Base-by-base conservation (phyloP, 2,113 vertebrate genomes). In the Salvator merianae region DNA sequence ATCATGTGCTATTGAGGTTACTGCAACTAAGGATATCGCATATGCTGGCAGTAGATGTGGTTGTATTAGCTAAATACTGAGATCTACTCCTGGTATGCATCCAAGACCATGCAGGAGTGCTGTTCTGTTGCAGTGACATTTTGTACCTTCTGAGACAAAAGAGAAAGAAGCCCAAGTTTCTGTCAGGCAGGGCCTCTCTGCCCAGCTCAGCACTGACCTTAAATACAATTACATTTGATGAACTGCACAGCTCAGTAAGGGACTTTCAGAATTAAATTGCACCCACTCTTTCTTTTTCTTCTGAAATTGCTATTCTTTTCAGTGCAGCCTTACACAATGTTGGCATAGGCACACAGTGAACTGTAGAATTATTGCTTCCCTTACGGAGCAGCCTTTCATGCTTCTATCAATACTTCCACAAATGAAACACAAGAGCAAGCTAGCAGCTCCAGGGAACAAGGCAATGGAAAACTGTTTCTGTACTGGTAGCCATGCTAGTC, bases 111-210 rank as follows among this genome's bases (percentile, higher is more conserved):
- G 84, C 63, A 87, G 83, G 74, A 84, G 88, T 78, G 83, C 76
- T 82, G 86, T 84, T 88, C 50, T 65, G 75, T n/a, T 82, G 83
- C 30, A 6, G 84, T 77, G 87, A 94, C 81, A 88, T 93, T 93
- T 89, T 93, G 86, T 93, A 87, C 77, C 32, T 92, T 53, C 18
- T 74, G 88, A 84, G 82, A 88, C 83, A 81, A 14, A 88, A 69
- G 18, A 66, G n/a, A 86, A 88, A 84, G 78, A 80, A 82, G 43
- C 7, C 40, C 72, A 26, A 50, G 24, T 16, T 28, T 30, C 43
- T 50, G 40, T 2, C 72, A 74, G 28, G 72, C 28, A 74, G 28
- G 9, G 72, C 28, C 38, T 30, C 38, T 47, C 40, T 30, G 40
- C 28, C 40, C 40, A 74, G 40, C 38, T 24, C 38, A 73, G 26